Percentiles rank a stretch among this genome's conserved stretches.
These are phyloP conservation scores for Brachypalpus laphriformis DNA, from an alignment of 2,888 invertebrate species.

Conservation along the genomic window DNA sequence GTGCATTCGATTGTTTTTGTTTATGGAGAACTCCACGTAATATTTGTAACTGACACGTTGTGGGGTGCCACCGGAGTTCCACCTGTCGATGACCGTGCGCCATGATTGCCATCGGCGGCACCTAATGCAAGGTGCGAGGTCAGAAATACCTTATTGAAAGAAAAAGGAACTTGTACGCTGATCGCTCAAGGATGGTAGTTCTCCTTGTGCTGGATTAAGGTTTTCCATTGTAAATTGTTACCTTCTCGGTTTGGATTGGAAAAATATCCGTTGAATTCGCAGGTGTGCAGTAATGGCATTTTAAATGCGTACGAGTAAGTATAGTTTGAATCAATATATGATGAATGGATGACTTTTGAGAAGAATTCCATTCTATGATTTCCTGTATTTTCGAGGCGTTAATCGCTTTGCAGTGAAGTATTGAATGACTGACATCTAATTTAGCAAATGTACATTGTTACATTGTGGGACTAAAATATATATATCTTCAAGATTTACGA, in stretches of 20 bases:
- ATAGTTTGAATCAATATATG: background rate
- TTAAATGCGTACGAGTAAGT: background rate
- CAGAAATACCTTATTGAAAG: slow-evolving; percentile 17
- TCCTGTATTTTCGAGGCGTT: no score
- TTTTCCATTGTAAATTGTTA: slow-evolving; percentile 1
- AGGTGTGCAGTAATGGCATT: slow-evolving; percentile 33
- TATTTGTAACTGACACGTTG: slow-evolving; percentile 68
- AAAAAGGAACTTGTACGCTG: background rate
- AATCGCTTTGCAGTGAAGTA: no score
- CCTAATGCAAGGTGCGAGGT: slow-evolving; percentile 62
- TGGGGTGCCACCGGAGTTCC: slow-evolving; percentile 55
- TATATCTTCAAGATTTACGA: no score
- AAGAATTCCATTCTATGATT: background rate
- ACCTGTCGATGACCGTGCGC: slow-evolving; percentile 67
- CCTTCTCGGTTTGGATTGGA: background rate
- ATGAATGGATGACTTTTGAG: background rate
- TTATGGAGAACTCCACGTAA: slow-evolving; percentile 42
- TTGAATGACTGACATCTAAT: no score
- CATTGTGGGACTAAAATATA: no score
- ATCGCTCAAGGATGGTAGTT: slow-evolving; percentile 12
- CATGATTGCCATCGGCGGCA: slow-evolving; percentile 59
- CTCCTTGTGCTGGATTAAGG: slow-evolving; percentile 32
- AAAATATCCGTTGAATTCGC: slow-evolving; percentile 15
- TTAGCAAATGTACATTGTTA: no score
- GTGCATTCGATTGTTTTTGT: slow-evolving; percentile 24